Conservation (phyloP, 2,888 invertebrate genomes). For the Cabera pusaria region DNA sequence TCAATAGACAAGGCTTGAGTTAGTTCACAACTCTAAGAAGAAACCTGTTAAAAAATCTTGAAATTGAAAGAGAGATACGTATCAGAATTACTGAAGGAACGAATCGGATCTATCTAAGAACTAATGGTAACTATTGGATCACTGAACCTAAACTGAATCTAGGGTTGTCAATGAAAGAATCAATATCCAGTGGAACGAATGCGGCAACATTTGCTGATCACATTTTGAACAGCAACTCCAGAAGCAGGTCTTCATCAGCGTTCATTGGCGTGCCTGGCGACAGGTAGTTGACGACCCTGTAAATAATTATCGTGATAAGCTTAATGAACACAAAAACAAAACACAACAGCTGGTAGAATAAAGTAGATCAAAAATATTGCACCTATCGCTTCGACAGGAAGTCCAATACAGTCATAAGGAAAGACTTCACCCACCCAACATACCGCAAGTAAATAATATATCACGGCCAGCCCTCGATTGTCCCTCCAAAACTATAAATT, state of each 20-base stretch:
- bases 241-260: constrained; percentile 74
- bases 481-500: constrained; percentile 25
- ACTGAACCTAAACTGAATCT: constrained; percentile 16
- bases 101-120: constrained; percentile 28
- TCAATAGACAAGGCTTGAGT: constrained; percentile 66
- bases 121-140: constrained; percentile 30
- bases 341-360: too few species aligned
- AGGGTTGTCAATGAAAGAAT: constrained; percentile 17
- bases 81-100: constrained; percentile 1
- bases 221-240: constrained; percentile 76
- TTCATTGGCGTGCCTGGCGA: constrained; percentile 78
- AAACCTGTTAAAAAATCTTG: constrained; percentile 49
- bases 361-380: too few species aligned
- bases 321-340: neutral
- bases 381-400: neutral
- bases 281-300: constrained; percentile 73
- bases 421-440: constrained; percentile 3
- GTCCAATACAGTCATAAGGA: neutral
- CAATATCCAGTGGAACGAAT: constrained; percentile 7
- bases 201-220: constrained; percentile 39
- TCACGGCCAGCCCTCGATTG: constrained; percentile 18
- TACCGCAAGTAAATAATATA: constrained; percentile 19
- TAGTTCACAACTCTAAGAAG: constrained; percentile 64
- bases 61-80: constrained; percentile 25
- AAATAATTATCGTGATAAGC: constrained; percentile 23